phyloP scores from a whole-genome alignment of 37 sponge, comb jelly and placozoan genomes.

The Crambe crambe region DNA sequence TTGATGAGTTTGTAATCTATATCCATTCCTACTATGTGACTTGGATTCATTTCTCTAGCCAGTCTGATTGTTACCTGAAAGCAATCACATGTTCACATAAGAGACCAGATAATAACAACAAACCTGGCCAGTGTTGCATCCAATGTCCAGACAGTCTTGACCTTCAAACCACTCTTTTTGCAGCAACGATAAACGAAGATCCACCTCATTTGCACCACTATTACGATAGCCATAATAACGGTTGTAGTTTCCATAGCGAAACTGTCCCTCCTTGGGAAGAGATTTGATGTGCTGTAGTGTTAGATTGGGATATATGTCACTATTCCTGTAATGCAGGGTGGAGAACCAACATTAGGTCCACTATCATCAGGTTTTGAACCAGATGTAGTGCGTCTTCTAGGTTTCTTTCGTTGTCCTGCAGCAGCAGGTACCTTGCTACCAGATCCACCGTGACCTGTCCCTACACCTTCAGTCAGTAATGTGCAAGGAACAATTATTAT shows the following conservation, averaged over 20 bases:
- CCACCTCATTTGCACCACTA: conserved; percentile 44
- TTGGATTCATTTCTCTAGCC: conserved; percentile 79
- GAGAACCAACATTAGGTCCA: not conserved
- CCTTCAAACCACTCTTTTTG: conserved; percentile 81
- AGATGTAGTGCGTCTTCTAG: conserved; percentile 4
- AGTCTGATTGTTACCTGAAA: conserved; percentile 77
- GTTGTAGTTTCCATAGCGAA: conserved; percentile 91
- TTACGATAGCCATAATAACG: conserved; percentile 98
- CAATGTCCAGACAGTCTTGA: conserved; percentile 93
- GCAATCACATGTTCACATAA: not conserved
- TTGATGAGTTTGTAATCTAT: conserved; percentile 85
- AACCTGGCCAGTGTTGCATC: conserved; percentile 94
- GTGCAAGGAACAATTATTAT: not conserved
- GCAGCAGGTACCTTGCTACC: not conserved
- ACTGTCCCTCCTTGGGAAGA: conserved; percentile 20
- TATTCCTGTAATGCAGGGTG: too few species aligned
- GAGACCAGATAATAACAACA: not conserved
- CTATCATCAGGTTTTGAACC: not conserved
- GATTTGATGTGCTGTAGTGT: not conserved
- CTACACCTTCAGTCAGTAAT: not conserved
- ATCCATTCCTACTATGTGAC: conserved; percentile 85
- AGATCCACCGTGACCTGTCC: not conserved
- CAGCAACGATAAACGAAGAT: conserved; percentile 67
- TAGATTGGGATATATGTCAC: too few species aligned
- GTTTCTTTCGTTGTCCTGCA: conserved; percentile 4